Conservation (phyloP, 1,140 invertebrate species). For the Neomicropteryx cornuta region DNA sequence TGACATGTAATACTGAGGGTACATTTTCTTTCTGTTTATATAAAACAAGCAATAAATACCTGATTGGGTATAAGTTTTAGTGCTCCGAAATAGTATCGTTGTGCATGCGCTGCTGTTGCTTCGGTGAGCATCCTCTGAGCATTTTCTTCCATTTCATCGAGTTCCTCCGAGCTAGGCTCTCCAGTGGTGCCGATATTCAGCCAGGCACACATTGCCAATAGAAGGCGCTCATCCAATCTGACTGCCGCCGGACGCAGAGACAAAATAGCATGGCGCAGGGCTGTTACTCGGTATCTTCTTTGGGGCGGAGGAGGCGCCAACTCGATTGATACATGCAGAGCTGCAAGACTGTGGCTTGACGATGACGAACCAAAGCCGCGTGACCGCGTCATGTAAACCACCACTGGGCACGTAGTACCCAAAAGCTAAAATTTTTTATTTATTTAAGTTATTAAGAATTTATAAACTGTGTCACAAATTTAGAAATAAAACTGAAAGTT, state of each 20-base stretch:
- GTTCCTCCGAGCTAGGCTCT: conserved; percentile 33
- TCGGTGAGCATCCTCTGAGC: conserved; percentile 65
- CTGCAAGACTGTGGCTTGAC: conserved; percentile 36
- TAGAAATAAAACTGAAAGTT: too few relatives aligned
- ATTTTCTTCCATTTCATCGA: conserved; percentile 67
- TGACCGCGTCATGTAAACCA: conserved; percentile 73
- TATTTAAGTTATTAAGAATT: too few relatives aligned
- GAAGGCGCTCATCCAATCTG: conserved; percentile 49
- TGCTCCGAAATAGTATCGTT: conserved; percentile 82
- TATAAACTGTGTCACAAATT: too few relatives aligned
- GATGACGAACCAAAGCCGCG: conserved; percentile 17
- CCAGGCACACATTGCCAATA: neutral
- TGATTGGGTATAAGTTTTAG: conserved; percentile 70
- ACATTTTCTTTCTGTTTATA: too few relatives aligned
- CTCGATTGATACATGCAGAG: conserved; percentile 52
- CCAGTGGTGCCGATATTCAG: conserved; percentile 11
- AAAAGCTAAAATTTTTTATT: conserved; percentile 65
- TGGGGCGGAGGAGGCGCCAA: conserved; percentile 46
- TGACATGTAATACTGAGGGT: too few relatives aligned
- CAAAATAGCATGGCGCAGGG: conserved; percentile 67
- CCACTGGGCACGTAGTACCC: conserved; percentile 70
- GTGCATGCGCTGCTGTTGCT: conserved; percentile 67
- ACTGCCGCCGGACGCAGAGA: conserved; percentile 74
- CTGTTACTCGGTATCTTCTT: conserved; percentile 25
- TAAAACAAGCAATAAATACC: too few relatives aligned